Evolutionary conservation across 2,797 vertebrate genomes (phyloP).

Genomic region (Typhlichthys eigenmanni): DNA sequence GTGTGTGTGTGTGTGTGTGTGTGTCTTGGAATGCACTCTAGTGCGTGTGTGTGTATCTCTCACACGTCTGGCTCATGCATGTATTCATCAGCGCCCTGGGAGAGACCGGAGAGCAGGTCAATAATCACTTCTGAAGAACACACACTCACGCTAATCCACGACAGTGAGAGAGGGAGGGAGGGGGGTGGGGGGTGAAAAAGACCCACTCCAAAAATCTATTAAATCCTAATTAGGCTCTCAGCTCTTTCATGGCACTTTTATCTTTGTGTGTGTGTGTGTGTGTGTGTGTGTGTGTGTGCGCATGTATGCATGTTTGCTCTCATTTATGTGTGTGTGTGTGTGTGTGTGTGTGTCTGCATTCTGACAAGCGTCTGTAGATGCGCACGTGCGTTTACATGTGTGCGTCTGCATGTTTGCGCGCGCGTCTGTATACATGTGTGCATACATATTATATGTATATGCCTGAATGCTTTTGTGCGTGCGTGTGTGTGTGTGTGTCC

Average conservation of each 20-base stretch:
- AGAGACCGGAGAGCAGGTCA: conserved; percentile 75
- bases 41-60: conserved; percentile 41
- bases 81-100: conserved; percentile 74
- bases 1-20: neutral
- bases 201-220: conserved; percentile 82
- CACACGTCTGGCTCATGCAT: conserved; percentile 69
- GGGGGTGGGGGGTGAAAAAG: conserved; percentile 57
- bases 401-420: conserved; percentile 45
- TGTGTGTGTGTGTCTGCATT: conserved; percentile 20
- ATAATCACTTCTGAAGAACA: conserved; percentile 79
- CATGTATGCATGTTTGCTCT: conserved; percentile 9
- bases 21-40: conserved; percentile 61
- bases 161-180: conserved; percentile 46
- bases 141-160: conserved; percentile 77
- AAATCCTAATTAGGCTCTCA: conserved; percentile 81
- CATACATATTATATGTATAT: conserved; percentile 7
- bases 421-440: conserved; percentile 36
- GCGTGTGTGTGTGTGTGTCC: neutral
- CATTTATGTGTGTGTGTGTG: no score
- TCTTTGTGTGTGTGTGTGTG: conserved; percentile 58
- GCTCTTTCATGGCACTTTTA: conserved; percentile 71
- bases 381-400: conserved; percentile 13
- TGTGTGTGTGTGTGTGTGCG: conserved; percentile 31
- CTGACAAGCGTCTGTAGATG: conserved; percentile 17
- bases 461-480: conserved; percentile 6